Base-by-base conservation (phyloP, 2,888 invertebrate genomes). In the Rotaria socialis region DNA sequence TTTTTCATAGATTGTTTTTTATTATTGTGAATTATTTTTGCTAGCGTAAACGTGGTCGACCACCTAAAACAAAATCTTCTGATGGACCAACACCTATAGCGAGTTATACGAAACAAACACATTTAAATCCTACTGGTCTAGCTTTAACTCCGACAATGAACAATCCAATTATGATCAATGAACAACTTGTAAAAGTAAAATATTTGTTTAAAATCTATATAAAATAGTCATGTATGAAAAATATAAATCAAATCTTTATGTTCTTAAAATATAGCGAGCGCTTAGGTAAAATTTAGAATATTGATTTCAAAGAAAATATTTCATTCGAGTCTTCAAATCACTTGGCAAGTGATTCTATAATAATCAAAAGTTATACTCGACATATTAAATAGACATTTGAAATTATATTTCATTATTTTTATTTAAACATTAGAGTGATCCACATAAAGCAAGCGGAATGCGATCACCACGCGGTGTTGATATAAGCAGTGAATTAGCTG, bases 31-130 rank as follows among this genome's bases (percentile, higher is more conserved):
- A 43, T 52, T 11, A 50, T 50, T 52, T 52, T 52, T 24, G 6
- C 24, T 14, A 80, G 80, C 43, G 80, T n/a, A 80, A 80, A 47
- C 80, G 80, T 80, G 80, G 80, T 80, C 80, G 80, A 24, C 80
- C 80, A 43, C 80, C 80, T 14, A 80, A 80, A 80, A 80, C 47
- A n/a, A 80, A 80, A 80, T 80, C 80, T 6, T 47, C 43, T 8
- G 80, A 80, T n/a, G 47, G 47, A n/a, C 43, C 80, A 80, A 43
- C 47, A 80, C 80, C 47, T 10, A 22, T 47, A 24, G 47, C 22
- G 5, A 80, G 8, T 47, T 80, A 47, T 80, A 35, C 35, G 6
- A 80, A 80, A 47, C 80, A 80, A 14, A 35, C 80, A 47, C 24
- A n/a, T 35, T 3, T 67, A 1, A 67, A 67, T 67, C 67, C 67